These are phyloP conservation scores for Spinus pinus DNA, from an alignment of 2,797 vertebrate genomes.

Conservation along the genomic window DNA sequence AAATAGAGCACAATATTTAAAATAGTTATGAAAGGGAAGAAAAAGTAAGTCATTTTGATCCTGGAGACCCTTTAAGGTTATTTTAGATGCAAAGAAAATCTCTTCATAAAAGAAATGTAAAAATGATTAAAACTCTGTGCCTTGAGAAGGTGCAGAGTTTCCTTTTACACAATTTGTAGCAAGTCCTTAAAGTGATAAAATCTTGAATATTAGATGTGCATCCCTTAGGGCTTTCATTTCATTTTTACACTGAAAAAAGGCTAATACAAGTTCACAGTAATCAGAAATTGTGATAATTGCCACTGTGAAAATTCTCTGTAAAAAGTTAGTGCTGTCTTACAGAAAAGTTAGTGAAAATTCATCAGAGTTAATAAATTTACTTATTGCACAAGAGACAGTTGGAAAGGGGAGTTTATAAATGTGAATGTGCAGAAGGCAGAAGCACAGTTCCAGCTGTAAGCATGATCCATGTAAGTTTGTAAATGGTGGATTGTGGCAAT, in stretches of 20 bases:
- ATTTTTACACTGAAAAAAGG: constrained; percentile 48
- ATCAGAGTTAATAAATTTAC: constrained; percentile 24
- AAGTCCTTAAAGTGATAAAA: constrained; percentile 61
- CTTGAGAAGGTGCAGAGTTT: constrained; percentile 58
- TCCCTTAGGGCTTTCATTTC: constrained; percentile 58
- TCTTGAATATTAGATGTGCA: constrained; percentile 54
- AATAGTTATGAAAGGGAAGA: constrained; percentile 34
- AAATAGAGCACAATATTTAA: background rate
- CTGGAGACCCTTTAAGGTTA: constrained; percentile 40
- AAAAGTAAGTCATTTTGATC: constrained; percentile 59
- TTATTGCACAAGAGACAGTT: background rate
- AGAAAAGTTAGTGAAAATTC: constrained; percentile 39
- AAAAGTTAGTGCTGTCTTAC: constrained; percentile 12
- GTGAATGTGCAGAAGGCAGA: background rate
- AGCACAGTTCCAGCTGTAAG: constrained; percentile 5
- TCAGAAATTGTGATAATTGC: constrained; percentile 59
- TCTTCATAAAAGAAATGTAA: constrained; percentile 57
- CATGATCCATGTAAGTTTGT: constrained; percentile 31
- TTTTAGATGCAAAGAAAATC: constrained; percentile 56
- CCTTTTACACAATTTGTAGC: constrained; percentile 56
- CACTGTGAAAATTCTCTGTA: background rate
- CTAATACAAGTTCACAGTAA: constrained; percentile 54
- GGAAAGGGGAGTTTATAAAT: constrained; percentile 27
- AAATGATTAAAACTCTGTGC: constrained; percentile 53
- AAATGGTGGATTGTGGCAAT: constrained; percentile 38